A percentile compares a stretch with the other conserved stretches of the same genome.
phyloP scores from a whole-genome alignment of 1,140 invertebrate genomes.

The Drosophila novamexicana region DNA sequence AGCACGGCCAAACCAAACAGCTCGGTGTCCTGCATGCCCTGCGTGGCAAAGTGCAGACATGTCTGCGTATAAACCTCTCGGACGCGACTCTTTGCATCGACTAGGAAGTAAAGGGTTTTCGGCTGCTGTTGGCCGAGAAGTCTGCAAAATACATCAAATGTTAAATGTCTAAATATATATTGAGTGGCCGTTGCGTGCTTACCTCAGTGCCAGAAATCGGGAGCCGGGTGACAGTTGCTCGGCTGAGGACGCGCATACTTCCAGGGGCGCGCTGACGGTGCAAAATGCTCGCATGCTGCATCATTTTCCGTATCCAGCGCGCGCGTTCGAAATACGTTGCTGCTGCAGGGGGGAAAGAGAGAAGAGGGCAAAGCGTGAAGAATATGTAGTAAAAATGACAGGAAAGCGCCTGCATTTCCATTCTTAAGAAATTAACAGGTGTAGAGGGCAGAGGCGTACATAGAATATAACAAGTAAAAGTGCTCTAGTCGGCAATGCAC shows the following conservation, averaged over 20 bases:
- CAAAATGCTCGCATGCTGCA: slow-evolving; percentile 85
- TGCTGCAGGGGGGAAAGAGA: slow-evolving; percentile 21
- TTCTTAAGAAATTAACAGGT: no score
- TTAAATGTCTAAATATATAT: neutral
- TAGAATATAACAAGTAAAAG: no score
- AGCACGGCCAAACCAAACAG: slow-evolving; percentile 93
- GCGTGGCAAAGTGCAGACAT: slow-evolving; percentile 90
- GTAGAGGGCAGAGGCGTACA: no score
- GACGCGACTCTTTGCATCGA: slow-evolving; percentile 92
- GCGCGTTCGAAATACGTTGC: slow-evolving; percentile 82
- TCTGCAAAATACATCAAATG: slow-evolving; percentile 46
- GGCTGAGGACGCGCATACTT: slow-evolving; percentile 85
- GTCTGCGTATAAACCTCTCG: slow-evolving; percentile 93
- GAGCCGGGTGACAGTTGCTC: slow-evolving; percentile 84
- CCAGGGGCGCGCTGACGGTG: slow-evolving; percentile 85
- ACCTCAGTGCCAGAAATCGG: slow-evolving; percentile 84
- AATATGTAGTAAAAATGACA: neutral
- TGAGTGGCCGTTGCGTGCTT: neutral
- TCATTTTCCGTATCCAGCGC: slow-evolving; percentile 84
- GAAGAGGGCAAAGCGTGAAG: neutral
- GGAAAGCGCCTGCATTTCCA: no score
- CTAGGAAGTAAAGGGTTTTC: slow-evolving; percentile 84
- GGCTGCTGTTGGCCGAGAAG: slow-evolving; percentile 84
- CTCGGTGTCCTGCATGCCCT: slow-evolving; percentile 92
- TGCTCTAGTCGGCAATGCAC: no score